phyloP scores from a whole-genome alignment of 2,888 invertebrate species.

The Caenorhabditis angaria region DNA sequence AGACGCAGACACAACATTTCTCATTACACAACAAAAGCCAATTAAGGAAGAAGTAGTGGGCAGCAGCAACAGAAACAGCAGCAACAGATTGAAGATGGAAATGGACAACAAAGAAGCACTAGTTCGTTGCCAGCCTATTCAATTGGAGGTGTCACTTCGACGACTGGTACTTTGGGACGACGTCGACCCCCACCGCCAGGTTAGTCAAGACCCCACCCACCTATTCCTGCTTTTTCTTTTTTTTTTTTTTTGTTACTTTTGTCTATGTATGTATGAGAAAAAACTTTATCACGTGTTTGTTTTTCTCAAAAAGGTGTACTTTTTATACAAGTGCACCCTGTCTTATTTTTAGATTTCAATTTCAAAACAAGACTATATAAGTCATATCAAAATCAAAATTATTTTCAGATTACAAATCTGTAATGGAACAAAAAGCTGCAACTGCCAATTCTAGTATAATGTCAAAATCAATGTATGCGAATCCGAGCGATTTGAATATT shows the following conservation, averaged over 20 bases:
- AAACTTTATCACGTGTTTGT: neutral
- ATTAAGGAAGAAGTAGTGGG: slow-evolving; percentile 41
- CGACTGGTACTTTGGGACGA: slow-evolving; percentile 41
- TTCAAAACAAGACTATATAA: no score
- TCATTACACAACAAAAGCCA: slow-evolving; percentile 47
- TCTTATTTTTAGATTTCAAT: no score
- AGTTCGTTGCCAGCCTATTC: slow-evolving; percentile 44
- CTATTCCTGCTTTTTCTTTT: neutral
- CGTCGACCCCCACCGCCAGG: slow-evolving; percentile 49
- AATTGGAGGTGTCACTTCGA: slow-evolving; percentile 15
- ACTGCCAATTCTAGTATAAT: no score
- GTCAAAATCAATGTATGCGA: slow-evolving; percentile 13
- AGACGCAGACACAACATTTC: slow-evolving; percentile 1
- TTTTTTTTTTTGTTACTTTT: slow-evolving; percentile 2
- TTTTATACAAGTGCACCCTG: no score
- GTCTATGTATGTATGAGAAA: neutral
- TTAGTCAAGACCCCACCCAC: slow-evolving; percentile 9
- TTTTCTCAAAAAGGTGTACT: no score
- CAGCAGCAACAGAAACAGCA: slow-evolving; percentile 22
- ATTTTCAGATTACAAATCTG: slow-evolving; percentile 49
- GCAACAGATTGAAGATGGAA: slow-evolving; percentile 36
- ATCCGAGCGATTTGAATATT: slow-evolving; percentile 16
- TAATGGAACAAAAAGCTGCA: slow-evolving; percentile 49
- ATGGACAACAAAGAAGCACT: slow-evolving; percentile 46
- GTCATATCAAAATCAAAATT: no score